Evolutionary conservation across 2,888 invertebrate genomes (phyloP), one percentile per base, ranked within the genome.

Genomic region (Pristionchus mayeri): DNA sequence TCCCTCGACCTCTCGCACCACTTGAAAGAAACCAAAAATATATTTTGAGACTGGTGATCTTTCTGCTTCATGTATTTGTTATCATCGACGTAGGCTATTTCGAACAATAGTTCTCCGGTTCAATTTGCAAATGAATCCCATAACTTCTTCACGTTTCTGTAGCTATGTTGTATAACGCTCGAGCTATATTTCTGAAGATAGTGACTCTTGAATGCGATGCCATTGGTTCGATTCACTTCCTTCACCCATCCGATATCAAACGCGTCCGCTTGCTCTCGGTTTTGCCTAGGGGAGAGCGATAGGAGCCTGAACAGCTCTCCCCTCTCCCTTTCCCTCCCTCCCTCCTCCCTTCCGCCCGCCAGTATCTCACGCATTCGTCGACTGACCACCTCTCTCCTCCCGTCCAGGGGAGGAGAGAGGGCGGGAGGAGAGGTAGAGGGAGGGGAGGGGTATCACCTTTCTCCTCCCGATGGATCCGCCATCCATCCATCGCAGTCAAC

Each of bases 381-480:
- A 63, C 63, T 63, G 63, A 34, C 63, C 63, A 63, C 63, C 63
- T 63, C 37, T 21, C 63, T 34, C 63, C 63, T 63, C 63, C 34
- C 60, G 30, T 30, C 60, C 60, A 13, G 11, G 60, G 30, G 27
- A 9, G 63, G 63, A 7, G 60, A 2, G 54, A 24, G 54, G 24
- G 24, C 3, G 54, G 52, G 18, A 52, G 52, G 52, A 4, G 4
- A 21, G 3, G 21, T n/a, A 24, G 54, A 57, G 21, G 24, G 24
- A 24, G 54, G 54, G 54, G 63, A 34, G 18, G 34, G 63, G 34
- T 37, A 60, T 63, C 34, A 27, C 3, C 34, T 63, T 57, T 24
- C 54, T 13, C 13, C 44, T 13, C 13, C 44, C 44, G 44, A 9
- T 44, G 54, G 54, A 57, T 57, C 54, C 63, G 34, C 60, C n/a